These are phyloP conservation scores for Euproctis similis DNA, from an alignment of 2,888 invertebrate species.

Conservation along the genomic window DNA sequence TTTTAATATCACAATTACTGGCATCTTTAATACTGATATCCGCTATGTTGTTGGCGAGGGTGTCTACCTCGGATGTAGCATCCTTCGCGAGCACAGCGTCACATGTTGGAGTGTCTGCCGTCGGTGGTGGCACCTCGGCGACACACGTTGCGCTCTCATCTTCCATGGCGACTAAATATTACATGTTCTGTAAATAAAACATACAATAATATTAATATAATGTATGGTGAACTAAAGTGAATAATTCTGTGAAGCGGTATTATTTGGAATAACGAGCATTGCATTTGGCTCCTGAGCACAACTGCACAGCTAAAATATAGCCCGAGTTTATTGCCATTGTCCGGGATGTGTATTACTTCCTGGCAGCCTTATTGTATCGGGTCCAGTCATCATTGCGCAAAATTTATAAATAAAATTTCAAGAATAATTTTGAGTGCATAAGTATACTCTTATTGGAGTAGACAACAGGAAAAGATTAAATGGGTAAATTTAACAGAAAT, in stretches of 20 bases:
- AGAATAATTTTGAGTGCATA: too few species aligned
- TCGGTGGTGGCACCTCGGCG: slow-evolving; percentile 31
- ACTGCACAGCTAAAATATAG: slow-evolving; percentile 25
- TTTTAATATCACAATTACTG: slow-evolving; percentile 30
- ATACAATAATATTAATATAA: slow-evolving; percentile 8
- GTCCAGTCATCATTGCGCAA: too few species aligned
- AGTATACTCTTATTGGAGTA: too few species aligned
- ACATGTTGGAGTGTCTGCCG: slow-evolving; percentile 31
- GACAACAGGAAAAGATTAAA: too few species aligned
- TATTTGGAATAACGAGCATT: slow-evolving; percentile 35
- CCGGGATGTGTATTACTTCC: slow-evolving; percentile 30
- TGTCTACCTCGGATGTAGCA: slow-evolving; percentile 27
- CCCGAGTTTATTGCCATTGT: slow-evolving; percentile 50
- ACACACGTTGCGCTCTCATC: slow-evolving; percentile 40
- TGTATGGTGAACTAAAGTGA: slow-evolving; percentile 23
- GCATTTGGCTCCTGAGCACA: slow-evolving; percentile 36
- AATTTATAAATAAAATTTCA: too few species aligned
- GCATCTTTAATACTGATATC: slow-evolving; percentile 21
- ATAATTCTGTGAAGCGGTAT: slow-evolving; percentile 42
- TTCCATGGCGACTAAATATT: slow-evolving; percentile 54
- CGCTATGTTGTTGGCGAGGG: slow-evolving; percentile 23
- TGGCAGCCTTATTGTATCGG: too few species aligned
- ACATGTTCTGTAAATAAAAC: slow-evolving; percentile 67
- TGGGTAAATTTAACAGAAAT: too few species aligned
- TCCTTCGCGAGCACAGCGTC: slow-evolving; percentile 27